Percentiles rank a stretch among this genome's conserved stretches.
phyloP scores from a whole-genome alignment of 2,113 vertebrate species.

The Fulmarus glacialis region DNA sequence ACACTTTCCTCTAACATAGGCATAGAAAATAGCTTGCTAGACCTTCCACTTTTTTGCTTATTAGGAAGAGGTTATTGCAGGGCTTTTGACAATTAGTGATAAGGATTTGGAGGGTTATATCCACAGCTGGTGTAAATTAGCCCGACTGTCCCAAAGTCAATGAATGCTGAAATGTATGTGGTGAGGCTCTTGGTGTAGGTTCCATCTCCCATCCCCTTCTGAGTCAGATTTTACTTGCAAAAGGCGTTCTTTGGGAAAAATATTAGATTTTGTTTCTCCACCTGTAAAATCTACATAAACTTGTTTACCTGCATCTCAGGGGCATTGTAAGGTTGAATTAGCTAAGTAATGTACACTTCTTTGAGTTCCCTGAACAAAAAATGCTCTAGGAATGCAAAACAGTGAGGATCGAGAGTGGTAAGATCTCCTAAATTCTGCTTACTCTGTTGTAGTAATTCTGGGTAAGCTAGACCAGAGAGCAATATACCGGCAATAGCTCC shows the following conservation, averaged over 20 bases:
- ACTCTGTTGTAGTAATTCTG: not conserved
- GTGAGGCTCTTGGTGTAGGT: not conserved
- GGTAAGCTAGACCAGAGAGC: not conserved
- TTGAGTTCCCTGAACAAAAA: slow-evolving; percentile 7
- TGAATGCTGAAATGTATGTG: not conserved
- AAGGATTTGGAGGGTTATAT: not conserved
- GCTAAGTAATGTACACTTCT: not conserved
- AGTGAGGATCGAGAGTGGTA: not conserved
- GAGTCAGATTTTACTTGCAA: not conserved
- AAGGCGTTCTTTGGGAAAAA: not conserved
- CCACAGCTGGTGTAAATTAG: not conserved
- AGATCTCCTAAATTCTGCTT: not conserved
- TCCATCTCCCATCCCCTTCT: not conserved
- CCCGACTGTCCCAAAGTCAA: not conserved
- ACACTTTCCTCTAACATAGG: not conserved
- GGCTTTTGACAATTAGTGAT: not conserved
- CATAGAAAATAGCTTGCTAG: not conserved
- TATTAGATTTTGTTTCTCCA: not conserved
- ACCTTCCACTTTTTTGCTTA: not conserved
- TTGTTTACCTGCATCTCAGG: not conserved
- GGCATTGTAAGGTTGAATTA: slow-evolving; percentile 6
- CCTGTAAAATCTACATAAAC: not conserved
- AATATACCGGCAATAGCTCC: not conserved
- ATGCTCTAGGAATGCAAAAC: not conserved
- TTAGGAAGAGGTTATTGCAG: not conserved